phyloP scores from a whole-genome alignment of 1,140 invertebrate species.

The Hetaerina americana region DNA sequence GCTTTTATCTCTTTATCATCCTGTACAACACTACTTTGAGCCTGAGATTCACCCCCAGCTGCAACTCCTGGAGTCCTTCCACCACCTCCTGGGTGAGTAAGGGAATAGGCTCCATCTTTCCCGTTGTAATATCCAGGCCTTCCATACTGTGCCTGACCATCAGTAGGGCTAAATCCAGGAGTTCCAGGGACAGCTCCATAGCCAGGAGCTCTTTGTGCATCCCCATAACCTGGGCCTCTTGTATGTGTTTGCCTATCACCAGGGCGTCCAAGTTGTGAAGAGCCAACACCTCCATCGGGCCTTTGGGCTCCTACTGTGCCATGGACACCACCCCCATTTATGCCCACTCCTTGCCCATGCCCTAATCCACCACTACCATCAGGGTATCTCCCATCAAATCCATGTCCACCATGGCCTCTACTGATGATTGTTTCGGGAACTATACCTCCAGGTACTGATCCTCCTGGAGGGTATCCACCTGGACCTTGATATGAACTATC shows the following conservation, averaged over 20 bases:
- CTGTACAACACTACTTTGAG: slow-evolving; percentile 52
- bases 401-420: neutral
- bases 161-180: too few relatives aligned
- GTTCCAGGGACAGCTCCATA: too few relatives aligned
- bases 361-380: neutral
- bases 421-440: too few relatives aligned
- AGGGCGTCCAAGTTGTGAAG: neutral
- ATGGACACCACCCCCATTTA: neutral
- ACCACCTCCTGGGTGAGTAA: neutral
- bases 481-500: too few relatives aligned
- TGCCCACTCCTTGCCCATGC: neutral
- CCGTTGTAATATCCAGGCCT: slow-evolving; percentile 4
- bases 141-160: neutral
- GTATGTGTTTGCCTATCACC: too few relatives aligned
- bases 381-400: neutral
- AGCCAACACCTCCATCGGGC: neutral
- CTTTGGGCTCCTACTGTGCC: neutral
- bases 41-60: slow-evolving; percentile 56
- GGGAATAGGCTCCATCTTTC: neutral
- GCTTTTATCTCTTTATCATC: slow-evolving; percentile 54
- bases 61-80: slow-evolving; percentile 10
- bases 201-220: neutral
- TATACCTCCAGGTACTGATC: neutral
- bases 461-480: slow-evolving; percentile 4
- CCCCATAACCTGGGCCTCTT: neutral